Percentiles rank a stretch among this genome's conserved stretches.
Conservation (phyloP, 2,888 invertebrate species). For the Frankliniella intonsa region DNA sequence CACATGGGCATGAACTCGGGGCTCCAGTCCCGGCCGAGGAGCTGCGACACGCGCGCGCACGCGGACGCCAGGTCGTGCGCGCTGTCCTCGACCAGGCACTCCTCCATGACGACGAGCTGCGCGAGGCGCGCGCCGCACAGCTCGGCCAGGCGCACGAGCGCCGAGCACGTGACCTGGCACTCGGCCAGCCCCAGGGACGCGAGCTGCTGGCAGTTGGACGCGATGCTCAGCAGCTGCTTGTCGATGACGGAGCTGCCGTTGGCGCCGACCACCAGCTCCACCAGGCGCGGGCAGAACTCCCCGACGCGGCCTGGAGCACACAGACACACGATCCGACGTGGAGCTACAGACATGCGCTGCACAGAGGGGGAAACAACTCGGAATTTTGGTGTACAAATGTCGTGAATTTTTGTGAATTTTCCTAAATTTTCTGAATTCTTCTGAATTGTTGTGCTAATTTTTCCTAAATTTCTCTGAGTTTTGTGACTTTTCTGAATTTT, state of each 20-base stretch:
- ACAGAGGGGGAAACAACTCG: no score
- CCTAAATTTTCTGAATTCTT: no score
- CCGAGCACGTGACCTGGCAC: constrained; percentile 44
- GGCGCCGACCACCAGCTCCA: constrained; percentile 44
- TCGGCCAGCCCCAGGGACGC: constrained; percentile 44
- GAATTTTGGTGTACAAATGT: no score
- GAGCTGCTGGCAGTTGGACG: constrained; percentile 43
- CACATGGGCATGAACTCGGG: constrained; percentile 46
- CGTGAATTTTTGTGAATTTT: no score
- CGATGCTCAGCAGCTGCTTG: constrained; percentile 41
- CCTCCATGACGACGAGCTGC: constrained; percentile 45
- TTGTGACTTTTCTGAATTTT: no score
- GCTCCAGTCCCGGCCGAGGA: constrained; percentile 44
- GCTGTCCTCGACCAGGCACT: constrained; percentile 44
- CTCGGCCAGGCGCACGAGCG: not conserved
- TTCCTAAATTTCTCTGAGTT: no score
- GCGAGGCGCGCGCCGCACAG: constrained; percentile 47
- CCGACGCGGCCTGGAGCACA: constrained; percentile 39
- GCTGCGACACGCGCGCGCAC: constrained; percentile 42
- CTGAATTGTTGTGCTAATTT: no score
- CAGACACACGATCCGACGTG: no score
- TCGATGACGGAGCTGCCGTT: constrained; percentile 43
- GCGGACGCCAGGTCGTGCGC: constrained; percentile 42
- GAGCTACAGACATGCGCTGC: no score
- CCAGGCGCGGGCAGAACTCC: constrained; percentile 42